Conservation (phyloP, 2,113 vertebrate species). For the Daboia siamensis region DNA sequence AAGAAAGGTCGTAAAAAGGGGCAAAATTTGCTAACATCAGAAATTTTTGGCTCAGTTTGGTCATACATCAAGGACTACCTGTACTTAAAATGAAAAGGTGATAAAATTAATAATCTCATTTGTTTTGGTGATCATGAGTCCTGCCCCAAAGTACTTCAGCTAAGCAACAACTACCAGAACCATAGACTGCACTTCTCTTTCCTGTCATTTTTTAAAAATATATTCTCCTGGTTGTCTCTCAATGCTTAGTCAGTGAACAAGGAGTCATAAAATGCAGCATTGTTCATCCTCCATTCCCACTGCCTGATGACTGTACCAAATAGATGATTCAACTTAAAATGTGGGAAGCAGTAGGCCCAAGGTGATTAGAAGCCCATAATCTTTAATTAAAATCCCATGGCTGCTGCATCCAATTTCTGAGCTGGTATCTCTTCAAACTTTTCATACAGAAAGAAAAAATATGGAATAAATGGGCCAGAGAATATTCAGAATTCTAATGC, state of each 20-base stretch:
- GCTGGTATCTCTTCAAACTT: not conserved
- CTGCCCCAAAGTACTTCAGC: not conserved
- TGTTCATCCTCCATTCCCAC: constrained; percentile 1
- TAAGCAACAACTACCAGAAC: not conserved
- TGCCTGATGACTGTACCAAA: not conserved
- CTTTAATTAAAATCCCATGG: not conserved
- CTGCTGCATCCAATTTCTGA: not conserved
- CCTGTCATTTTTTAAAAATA: not conserved
- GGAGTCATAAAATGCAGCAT: constrained; percentile 14
- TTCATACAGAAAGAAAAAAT: not conserved
- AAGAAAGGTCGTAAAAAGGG: too few relatives aligned
- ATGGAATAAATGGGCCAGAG: not conserved
- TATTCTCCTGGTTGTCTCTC: not conserved
- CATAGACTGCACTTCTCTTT: not conserved
- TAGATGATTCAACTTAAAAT: not conserved
- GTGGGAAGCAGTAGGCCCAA: not conserved
- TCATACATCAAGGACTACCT: too few relatives aligned
- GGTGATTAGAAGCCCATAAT: not conserved
- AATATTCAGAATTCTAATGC: not conserved
- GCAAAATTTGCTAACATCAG: too few relatives aligned
- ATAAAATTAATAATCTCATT: constrained; percentile 32
- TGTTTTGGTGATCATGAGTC: not conserved
- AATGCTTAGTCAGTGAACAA: constrained; percentile 15
- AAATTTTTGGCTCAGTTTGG: too few relatives aligned
- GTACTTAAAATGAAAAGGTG: constrained; percentile 7